Base-by-base conservation (phyloP, 2,113 vertebrate species). In the Macroglossus sobrinus region DNA sequence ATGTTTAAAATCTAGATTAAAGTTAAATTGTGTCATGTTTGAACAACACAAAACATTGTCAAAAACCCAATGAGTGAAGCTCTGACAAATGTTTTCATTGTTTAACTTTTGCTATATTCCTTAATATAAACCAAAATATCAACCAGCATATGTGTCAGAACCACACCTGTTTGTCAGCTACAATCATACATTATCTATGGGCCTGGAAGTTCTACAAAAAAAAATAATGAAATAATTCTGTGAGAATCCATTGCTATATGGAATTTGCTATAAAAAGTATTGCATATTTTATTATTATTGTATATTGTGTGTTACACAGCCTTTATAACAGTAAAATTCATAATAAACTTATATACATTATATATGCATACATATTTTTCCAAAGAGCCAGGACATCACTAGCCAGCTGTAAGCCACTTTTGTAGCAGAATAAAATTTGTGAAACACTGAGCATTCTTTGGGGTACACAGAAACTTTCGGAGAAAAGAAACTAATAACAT, bases 211-310 rank as follows among this genome's bases (percentile, higher is more conserved):
- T 89, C 15, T 14, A 61, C 26, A 61, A 28, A 61, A 26, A 57
- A 95, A 94, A 87, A 88, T 84, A 69, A 47, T 86, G 53, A 89
- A 90, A 88, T 64, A 14, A 69, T 88, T 93, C 53, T 87, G 14
- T 81, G 14, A 85, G 93, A 93, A 94, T 89, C n/a, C 57, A 76
- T 45, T 55, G 38, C 5, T 45, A 53, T 43, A 30, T 47, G 38
- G 22, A 91, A 71, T 91, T 89, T 69, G 40, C 28, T n/a, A 38
- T 61, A 81, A 69, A 64, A 81, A 94, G 11, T 43, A 75, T 33
- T 91, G 30, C 19, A 53, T 61, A 74, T 86, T 85, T 81, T 90
- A 78, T 55, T 59, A 50, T 55, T 91, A 89, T 68, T 66, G 1
- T 68, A 95, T 89, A 78, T 82, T 89, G 9, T 69, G 13, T 66